These are phyloP conservation scores for Dysmachus trigonus DNA, from an alignment of 2,888 invertebrate genomes.

Conservation along the genomic window DNA sequence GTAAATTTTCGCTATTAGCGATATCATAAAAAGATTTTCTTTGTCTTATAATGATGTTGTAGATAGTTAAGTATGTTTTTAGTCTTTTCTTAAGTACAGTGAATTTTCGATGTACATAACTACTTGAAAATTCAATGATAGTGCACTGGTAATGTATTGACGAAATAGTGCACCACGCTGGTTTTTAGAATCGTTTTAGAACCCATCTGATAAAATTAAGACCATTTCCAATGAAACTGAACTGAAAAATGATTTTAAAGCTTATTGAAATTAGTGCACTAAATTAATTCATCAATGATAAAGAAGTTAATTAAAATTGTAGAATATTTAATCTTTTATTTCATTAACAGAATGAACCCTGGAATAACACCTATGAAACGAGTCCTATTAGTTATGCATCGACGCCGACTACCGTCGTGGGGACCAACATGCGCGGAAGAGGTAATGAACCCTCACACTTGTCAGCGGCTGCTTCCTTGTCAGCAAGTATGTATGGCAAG, in stretches of 20 bases:
- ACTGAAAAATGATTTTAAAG: too few relatives aligned
- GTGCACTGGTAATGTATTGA: too few relatives aligned
- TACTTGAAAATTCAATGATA: too few relatives aligned
- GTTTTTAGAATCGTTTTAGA: neutral
- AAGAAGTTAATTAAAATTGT: neutral
- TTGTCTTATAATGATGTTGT: too few relatives aligned
- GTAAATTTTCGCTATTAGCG: too few relatives aligned
- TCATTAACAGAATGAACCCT: constrained; percentile 57
- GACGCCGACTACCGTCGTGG: constrained; percentile 46
- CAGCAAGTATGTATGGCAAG: constrained; percentile 73
- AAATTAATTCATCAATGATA: neutral
- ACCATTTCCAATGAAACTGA: too few relatives aligned
- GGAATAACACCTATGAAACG: constrained; percentile 58
- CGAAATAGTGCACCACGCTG: too few relatives aligned
- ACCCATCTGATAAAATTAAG: neutral
- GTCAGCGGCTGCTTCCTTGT: constrained; percentile 75
- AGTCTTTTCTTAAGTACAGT: too few relatives aligned
- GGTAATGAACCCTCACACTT: constrained; percentile 63
- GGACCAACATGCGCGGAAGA: constrained; percentile 52
- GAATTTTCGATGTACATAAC: too few relatives aligned
- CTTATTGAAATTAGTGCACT: neutral
- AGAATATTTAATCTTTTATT: neutral
- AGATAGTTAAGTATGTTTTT: too few relatives aligned
- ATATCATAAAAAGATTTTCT: too few relatives aligned
- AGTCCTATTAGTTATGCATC: constrained; percentile 58